Conservation (phyloP, 2,113 vertebrate species). For the Hyaena hyaena region DNA sequence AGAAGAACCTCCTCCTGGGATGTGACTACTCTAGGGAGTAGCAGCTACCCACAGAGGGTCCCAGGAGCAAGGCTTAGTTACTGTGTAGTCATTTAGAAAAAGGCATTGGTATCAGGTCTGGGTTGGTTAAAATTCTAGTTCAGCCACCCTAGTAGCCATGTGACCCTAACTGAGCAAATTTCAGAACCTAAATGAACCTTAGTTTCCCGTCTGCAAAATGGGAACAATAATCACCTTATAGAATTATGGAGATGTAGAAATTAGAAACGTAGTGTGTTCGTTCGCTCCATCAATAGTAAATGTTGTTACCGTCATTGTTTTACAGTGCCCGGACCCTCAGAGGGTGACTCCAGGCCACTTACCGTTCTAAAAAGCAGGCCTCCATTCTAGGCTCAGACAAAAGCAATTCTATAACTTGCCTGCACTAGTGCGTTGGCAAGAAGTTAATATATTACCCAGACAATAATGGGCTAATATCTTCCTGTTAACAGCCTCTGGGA, state of each 20-base stretch:
- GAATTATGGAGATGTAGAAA: not conserved
- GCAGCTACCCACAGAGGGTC: not conserved
- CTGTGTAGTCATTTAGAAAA: not conserved
- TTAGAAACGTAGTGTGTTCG: not conserved
- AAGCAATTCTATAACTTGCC: not conserved
- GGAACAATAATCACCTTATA: not conserved
- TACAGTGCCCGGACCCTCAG: not conserved
- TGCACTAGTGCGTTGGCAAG: not conserved
- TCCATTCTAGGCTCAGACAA: not conserved
- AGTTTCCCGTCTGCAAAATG: not conserved
- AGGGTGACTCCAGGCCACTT: not conserved
- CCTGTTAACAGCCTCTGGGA: not conserved
- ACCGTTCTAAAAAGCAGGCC: not conserved
- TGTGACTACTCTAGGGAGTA: not conserved
- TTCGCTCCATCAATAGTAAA: not conserved
- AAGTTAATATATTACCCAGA: not conserved
- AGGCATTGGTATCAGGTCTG: not conserved
- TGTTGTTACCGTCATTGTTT: not conserved
- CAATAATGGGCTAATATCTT: not conserved
- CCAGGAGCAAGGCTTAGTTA: not conserved
- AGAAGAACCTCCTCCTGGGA: not conserved
- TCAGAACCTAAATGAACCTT: not conserved
- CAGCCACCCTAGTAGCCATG: not conserved
- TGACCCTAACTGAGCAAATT: not conserved
- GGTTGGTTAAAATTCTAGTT: not conserved